Evolutionary conservation across 2,888 invertebrate genomes (phyloP), one percentile per base, ranked within the genome.

Genomic region (Acleris emargana): DNA sequence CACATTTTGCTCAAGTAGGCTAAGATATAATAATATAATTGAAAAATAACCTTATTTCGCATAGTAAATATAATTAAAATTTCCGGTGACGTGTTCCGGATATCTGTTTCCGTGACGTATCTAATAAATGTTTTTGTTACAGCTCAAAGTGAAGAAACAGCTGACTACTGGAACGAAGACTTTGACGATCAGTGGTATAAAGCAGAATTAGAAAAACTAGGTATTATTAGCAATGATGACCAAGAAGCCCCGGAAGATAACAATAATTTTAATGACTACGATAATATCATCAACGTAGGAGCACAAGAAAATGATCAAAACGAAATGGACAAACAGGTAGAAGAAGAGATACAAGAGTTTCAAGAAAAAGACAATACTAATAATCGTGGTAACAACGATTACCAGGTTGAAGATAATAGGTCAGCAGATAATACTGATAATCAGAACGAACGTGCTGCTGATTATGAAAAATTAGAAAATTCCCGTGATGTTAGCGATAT

Each of bases 351-450:
- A 4, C 54, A 69, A 67, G 49, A 59, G 38, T 64, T 66, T 16
- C 64, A 68, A 49, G 58, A 62, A 13, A 69, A 68, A 22, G 28
- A 53, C 32, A 61, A 68, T 17, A 64, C 59, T 2, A 43, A 57
- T 6, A 67, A 73, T 1, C 61, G 62, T 20, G 63, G 70, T 5
- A 32, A 51, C 3, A 69, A 72, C 49, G 87, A 87, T 69, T 88
- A 88, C 61, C 85, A 82, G 58, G 71, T 83, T 25, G 89, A 89
- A 77, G 89, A 89, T 42, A 88, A 87, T 45, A 79, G 88, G 60
- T 79, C 67, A 9, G 71, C 70, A 58, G 73, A 76, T 62, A 71
- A 78, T n/a, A 45, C 61, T 58, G 58, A 18, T 28, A 58, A 67
- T 13, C 6, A 45, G 6, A 7, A n/a, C 16, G 6, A 45, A n/a